These are phyloP conservation scores for Yasuhikotakia modesta DNA, from an alignment of 2,797 vertebrate genomes.

Conservation along the genomic window DNA sequence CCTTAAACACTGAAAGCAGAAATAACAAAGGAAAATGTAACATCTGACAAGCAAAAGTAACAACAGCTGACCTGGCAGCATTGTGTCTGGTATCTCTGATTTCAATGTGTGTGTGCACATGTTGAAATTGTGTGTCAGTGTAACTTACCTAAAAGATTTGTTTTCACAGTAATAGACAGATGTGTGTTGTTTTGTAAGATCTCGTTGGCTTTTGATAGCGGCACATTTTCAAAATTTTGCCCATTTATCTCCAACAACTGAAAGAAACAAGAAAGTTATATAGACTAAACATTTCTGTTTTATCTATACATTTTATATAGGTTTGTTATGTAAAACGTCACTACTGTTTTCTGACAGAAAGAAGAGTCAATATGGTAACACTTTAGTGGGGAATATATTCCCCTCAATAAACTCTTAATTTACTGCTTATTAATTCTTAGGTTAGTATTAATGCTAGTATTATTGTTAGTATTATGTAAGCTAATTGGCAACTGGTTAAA, in stretches of 20 bases:
- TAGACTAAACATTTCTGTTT: neutral
- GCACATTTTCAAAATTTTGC: slow-evolving; percentile 98
- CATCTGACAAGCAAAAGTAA: neutral
- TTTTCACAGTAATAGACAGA: slow-evolving; percentile 99
- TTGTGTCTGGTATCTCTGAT: neutral
- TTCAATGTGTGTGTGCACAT: neutral
- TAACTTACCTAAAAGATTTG: slow-evolving; percentile 92
- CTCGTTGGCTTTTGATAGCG: slow-evolving; percentile 96
- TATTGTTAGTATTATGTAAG: too few species aligned
- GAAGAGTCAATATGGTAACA: neutral
- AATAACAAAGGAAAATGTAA: neutral
- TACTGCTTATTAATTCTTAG: too few species aligned
- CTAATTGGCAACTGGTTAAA: too few species aligned
- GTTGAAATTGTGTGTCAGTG: neutral
- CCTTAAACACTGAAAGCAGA: slow-evolving; percentile 88
- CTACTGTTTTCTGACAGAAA: neutral
- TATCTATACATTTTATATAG: too few species aligned
- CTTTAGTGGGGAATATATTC: too few species aligned
- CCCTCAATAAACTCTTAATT: too few species aligned
- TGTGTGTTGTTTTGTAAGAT: slow-evolving; percentile 99
- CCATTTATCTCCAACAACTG: slow-evolving; percentile 98
- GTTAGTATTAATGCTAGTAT: too few species aligned
- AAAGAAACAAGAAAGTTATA: slow-evolving; percentile 19
- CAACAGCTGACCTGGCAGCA: too few species aligned
- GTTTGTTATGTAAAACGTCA: neutral